Percentiles rank a stretch among this genome's conserved stretches.
Conservation (phyloP, 2,113 vertebrate species). For the Rhinoptilus africanus region DNA sequence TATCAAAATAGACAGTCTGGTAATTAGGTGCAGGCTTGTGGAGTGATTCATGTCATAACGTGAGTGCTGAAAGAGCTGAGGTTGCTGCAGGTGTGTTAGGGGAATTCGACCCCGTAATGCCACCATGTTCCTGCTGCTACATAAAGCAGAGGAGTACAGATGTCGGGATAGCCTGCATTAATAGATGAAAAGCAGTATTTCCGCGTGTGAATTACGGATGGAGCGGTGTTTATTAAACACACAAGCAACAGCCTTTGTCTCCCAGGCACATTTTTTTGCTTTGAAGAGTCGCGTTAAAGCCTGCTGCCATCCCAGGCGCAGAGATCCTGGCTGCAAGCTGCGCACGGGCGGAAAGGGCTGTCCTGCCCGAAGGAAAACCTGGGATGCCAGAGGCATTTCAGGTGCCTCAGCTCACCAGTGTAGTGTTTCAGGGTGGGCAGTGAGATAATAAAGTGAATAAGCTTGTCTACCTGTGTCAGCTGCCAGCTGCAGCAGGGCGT, state of each 20-base stretch:
- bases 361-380: not conserved
- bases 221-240: not conserved
- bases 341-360: not conserved
- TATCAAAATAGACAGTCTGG: slow-evolving; percentile 30
- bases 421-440: rapidly evolving
- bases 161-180: not conserved
- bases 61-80: slow-evolving; percentile 17
- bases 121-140: not conserved
- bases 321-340: not conserved
- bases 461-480: not conserved
- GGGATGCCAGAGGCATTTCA: not conserved
- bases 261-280: not conserved
- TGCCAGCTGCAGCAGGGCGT: not conserved
- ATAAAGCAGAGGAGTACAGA: not conserved
- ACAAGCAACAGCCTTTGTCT: not conserved
- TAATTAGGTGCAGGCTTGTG: slow-evolving; percentile 53
- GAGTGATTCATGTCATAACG: slow-evolving; percentile 43
- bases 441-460: not conserved
- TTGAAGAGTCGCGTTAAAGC: not conserved
- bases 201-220: not conserved
- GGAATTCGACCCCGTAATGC: not conserved
- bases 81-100: slow-evolving; percentile 53
- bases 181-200: slow-evolving; percentile 2
- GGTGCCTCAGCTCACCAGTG: not conserved
- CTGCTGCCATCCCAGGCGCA: not conserved